Base-by-base conservation (phyloP, 64 coral and sea anemone species). In the Stichodactyla helianthus region DNA sequence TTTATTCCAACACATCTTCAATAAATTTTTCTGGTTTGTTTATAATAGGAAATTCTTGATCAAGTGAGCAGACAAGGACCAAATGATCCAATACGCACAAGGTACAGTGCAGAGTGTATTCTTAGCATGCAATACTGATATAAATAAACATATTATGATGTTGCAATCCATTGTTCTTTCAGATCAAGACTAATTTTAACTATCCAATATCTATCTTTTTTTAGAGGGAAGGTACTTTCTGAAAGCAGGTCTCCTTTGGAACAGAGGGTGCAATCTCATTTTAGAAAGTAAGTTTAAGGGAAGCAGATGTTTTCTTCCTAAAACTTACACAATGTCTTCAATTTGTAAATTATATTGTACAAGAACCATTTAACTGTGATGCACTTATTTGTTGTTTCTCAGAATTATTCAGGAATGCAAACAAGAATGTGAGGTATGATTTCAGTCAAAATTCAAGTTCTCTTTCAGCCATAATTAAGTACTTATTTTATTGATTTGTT, bases 11-110 rank as follows among this genome's bases (percentile, higher is more conserved):
- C 18, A 2, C 17, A 63, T n/a, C 19, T 23, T 71, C 6, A 5
- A 28, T 71, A 1, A 6, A 71, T 25, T 51, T 79, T 79, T 79
- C 44, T 77, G 0, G 11, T 53, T 51, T 81, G 26, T 79, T 79
- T 25, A 26, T 53, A 74, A 10, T 20, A 97, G 94, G 91, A 92
- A 59, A 97, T 97, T 64, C 91, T 97, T 87, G 94, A 89, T 80
- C 91, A 97, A 89, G 88, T 97, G 80, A 89, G 88, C 50, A 87
- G 91, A 74, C 91, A 93, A 71, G 91, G 94, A 6, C 91, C 94
- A 28, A 92, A 84, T 62, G 94, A 97, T 83, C 94, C 88, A 10
- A 93, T 97, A 52, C 89, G 63, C 61, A 97, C 94, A 76, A 97
- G 91, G 94, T 96, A 89, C 23, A 17, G 6, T 44, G 50, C 7